Conservation (phyloP, 2,113 vertebrate genomes). For the Cynoglossus semilaevis region DNA sequence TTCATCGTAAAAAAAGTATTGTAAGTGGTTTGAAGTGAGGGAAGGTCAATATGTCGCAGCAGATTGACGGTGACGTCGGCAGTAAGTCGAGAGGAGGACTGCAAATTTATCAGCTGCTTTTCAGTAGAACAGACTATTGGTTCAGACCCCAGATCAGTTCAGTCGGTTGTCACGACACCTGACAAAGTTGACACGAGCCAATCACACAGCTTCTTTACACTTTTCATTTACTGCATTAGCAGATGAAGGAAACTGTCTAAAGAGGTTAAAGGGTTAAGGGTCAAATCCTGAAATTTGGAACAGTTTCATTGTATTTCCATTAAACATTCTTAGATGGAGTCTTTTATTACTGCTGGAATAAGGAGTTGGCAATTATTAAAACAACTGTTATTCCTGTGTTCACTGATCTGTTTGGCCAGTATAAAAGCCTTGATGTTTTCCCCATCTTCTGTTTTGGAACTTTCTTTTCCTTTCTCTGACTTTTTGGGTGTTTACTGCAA, state of each 20-base stretch:
- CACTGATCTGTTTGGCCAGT: no score
- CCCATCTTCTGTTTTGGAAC: conserved; percentile 64
- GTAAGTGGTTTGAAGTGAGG: conserved; percentile 55
- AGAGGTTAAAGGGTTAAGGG: conserved; percentile 11
- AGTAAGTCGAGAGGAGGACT: conserved; percentile 20
- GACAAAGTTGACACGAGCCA: conserved; percentile 33
- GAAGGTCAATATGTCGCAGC: conserved; percentile 54
- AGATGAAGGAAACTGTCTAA: conserved; percentile 37
- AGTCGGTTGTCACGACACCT: conserved; percentile 31
- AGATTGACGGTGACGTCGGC: conserved; percentile 55
- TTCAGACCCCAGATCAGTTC: conserved; percentile 19
- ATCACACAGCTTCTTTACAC: conserved; percentile 33
- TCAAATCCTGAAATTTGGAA: no score
- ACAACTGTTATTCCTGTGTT: no score
- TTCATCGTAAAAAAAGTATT: conserved; percentile 53
- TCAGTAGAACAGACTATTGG: conserved; percentile 23
- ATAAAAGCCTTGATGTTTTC: conserved; percentile 15
- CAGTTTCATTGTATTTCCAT: no score
- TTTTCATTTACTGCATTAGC: conserved; percentile 41
- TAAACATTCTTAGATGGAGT: no score
- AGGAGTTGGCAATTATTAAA: no score
- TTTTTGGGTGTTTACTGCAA: conserved; percentile 72
- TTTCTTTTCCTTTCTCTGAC: conserved; percentile 41
- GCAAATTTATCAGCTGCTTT: conserved; percentile 54
- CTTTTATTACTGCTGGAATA: no score